Conservation (phyloP, 2,797 vertebrate species). For the Melanotaenia parkinsoni region DNA sequence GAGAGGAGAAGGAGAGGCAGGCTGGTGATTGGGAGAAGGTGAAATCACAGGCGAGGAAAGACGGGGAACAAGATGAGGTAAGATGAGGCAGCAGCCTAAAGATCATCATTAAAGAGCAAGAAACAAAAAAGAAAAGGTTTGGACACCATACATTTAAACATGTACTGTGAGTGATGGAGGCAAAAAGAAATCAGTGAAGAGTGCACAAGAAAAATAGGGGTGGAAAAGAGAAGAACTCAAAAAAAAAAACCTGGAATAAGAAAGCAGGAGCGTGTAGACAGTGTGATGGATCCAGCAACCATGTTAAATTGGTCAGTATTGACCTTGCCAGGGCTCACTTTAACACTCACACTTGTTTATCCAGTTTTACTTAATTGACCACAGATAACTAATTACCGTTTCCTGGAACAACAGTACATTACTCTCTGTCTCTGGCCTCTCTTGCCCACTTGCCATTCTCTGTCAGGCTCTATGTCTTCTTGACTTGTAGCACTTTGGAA, state of each 20-base stretch:
- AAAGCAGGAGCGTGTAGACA: slow-evolving; percentile 42
- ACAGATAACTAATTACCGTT: slow-evolving; percentile 77
- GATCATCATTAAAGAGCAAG: slow-evolving; percentile 36
- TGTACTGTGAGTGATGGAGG: slow-evolving; percentile 28
- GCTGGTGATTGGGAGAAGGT: slow-evolving; percentile 41
- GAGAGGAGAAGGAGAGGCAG: slow-evolving; percentile 32
- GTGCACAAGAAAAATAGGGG: slow-evolving; percentile 32
- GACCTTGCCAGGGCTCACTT: slow-evolving; percentile 73
- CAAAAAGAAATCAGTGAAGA: slow-evolving; percentile 20
- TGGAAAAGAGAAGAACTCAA: slow-evolving; percentile 31
- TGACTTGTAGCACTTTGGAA: slow-evolving; percentile 6
- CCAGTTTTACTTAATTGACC: slow-evolving; percentile 84
- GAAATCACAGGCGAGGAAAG: slow-evolving; percentile 53
- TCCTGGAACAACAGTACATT: slow-evolving; percentile 72
- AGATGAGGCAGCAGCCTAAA: slow-evolving; percentile 61
- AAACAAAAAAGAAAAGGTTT: slow-evolving; percentile 31
- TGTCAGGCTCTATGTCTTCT: slow-evolving; percentile 35
- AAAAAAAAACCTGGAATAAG: slow-evolving; percentile 36
- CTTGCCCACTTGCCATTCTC: slow-evolving; percentile 23
- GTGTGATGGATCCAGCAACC: slow-evolving; percentile 69
- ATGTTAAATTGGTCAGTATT: slow-evolving; percentile 76
- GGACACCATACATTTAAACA: slow-evolving; percentile 32
- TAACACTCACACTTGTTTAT: slow-evolving; percentile 84
- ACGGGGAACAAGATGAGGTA: slow-evolving; percentile 54
- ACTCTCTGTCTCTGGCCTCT: slow-evolving; percentile 35